Conservation (phyloP, 2,113 vertebrate genomes). For the Sebastes schlegelii region DNA sequence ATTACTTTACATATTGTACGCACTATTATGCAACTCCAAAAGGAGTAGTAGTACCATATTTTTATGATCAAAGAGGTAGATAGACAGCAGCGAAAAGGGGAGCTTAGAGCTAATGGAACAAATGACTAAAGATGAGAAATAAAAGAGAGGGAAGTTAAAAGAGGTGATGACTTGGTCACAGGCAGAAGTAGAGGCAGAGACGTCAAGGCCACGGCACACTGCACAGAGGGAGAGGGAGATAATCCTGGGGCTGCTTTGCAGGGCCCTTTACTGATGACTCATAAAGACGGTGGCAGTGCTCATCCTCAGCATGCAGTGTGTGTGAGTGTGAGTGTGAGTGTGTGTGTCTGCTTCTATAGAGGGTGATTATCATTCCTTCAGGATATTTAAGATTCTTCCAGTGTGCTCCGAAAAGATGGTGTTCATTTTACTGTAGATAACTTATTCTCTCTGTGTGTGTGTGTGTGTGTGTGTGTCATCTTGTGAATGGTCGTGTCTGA, state of each 20-base stretch:
- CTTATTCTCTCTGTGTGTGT: constrained; percentile 6
- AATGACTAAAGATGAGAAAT: neutral
- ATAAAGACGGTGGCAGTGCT: constrained; percentile 40
- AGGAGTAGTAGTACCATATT: neutral
- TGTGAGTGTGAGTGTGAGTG: constrained; percentile 17
- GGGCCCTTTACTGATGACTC: constrained; percentile 62
- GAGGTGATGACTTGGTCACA: constrained; percentile 8
- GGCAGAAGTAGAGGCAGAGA: neutral
- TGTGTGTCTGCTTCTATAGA: constrained; percentile 7
- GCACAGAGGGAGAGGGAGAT: constrained; percentile 10
- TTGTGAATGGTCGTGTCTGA: constrained; percentile 46
- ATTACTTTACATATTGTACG: neutral
- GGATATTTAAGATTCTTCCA: constrained; percentile 42
- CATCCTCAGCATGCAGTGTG: constrained; percentile 8
- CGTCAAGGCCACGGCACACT: neutral
- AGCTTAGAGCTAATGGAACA: neutral
- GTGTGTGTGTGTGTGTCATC: neutral
- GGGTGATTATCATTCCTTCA: constrained; percentile 33
- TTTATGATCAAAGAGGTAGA: constrained; percentile 10
- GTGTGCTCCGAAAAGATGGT: constrained; percentile 21
- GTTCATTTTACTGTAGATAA: constrained; percentile 48
- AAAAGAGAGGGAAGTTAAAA: constrained; percentile 6
- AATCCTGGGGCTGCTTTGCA: constrained; percentile 40
- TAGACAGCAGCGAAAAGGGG: neutral
- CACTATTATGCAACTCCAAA: neutral